phyloP scores from a whole-genome alignment of 2,888 invertebrate genomes.

The Melanophora roralis region DNA sequence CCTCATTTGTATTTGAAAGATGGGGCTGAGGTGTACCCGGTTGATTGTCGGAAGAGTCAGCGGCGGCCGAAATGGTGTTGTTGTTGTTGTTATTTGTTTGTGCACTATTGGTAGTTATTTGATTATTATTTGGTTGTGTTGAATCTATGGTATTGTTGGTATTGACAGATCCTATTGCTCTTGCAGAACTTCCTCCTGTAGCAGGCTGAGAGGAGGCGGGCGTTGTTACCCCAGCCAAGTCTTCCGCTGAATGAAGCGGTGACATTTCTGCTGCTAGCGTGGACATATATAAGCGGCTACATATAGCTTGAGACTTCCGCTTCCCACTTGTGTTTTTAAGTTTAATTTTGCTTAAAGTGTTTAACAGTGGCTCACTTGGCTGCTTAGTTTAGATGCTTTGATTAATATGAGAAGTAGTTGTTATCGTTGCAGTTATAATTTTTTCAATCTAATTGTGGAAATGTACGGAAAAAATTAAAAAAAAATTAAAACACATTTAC shows the following conservation, averaged over 20 bases:
- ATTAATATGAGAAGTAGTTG: no score
- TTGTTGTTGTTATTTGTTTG: conserved; percentile 57
- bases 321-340: no score
- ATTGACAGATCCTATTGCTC: conserved; percentile 43
- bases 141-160: conserved; percentile 49
- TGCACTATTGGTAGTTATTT: conserved; percentile 36
- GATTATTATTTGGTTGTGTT: conserved; percentile 19
- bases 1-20: conserved; percentile 39
- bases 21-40: conserved; percentile 77
- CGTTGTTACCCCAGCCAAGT: conserved; percentile 53
- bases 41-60: conserved; percentile 85
- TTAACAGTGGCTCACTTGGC: no score
- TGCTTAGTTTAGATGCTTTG: no score
- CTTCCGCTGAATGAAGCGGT: conserved; percentile 74
- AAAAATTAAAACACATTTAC: background rate
- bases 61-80: conserved; percentile 82
- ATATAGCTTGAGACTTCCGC: conserved; percentile 62
- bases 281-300: conserved; percentile 70
- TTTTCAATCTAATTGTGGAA: conserved; percentile 9
- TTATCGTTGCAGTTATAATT: background rate
- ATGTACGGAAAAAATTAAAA: conserved; percentile 27
- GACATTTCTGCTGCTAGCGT: conserved; percentile 74
- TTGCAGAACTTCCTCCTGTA: conserved; percentile 53
- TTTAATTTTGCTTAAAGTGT: no score
- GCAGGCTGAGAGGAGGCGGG: conserved; percentile 28